phyloP scores from a whole-genome alignment of 2,888 invertebrate species.

The Caprella mutica region DNA sequence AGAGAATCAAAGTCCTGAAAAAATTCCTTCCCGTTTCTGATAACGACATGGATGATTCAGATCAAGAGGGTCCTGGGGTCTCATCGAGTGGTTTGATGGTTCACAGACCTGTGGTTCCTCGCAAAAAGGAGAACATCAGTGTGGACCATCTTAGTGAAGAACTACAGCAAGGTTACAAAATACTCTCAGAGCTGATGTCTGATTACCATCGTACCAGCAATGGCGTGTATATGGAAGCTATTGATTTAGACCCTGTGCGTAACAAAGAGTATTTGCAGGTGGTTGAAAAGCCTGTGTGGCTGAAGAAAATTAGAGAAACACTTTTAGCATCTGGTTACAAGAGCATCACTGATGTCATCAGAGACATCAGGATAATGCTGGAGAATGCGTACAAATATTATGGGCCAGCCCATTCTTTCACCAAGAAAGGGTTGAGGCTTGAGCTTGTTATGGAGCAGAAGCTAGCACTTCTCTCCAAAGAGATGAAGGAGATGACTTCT shows the following conservation, averaged over 20 bases:
- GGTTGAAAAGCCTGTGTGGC: conserved; percentile 44
- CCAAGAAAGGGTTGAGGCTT: conserved; percentile 43
- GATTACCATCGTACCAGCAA: conserved; percentile 41
- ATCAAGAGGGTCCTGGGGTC: not conserved
- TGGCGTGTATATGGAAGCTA: conserved; percentile 42
- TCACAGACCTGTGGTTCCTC: conserved; percentile 25
- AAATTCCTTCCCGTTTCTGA: no score
- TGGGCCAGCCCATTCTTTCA: conserved; percentile 42
- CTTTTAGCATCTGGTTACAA: conserved; percentile 40
- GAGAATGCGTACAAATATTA: conserved; percentile 46
- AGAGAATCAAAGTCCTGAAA: no score
- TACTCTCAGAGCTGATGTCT: conserved; percentile 42
- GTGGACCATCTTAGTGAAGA: conserved; percentile 32
- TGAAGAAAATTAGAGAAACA: conserved; percentile 42
- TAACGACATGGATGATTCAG: not conserved
- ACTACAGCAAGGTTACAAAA: conserved; percentile 36
- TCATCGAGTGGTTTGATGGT: conserved; percentile 21
- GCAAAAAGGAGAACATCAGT: conserved; percentile 15
- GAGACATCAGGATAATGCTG: conserved; percentile 44
- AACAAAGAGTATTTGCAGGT: conserved; percentile 42
- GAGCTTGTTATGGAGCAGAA: conserved; percentile 45
- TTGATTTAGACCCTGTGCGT: conserved; percentile 40
- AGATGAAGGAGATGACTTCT: conserved; percentile 40
- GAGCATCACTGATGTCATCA: conserved; percentile 43
- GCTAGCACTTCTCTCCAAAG: conserved; percentile 41